Conservation (phyloP, 2,797 vertebrate genomes). For the Myiotriccus ornatus region DNA sequence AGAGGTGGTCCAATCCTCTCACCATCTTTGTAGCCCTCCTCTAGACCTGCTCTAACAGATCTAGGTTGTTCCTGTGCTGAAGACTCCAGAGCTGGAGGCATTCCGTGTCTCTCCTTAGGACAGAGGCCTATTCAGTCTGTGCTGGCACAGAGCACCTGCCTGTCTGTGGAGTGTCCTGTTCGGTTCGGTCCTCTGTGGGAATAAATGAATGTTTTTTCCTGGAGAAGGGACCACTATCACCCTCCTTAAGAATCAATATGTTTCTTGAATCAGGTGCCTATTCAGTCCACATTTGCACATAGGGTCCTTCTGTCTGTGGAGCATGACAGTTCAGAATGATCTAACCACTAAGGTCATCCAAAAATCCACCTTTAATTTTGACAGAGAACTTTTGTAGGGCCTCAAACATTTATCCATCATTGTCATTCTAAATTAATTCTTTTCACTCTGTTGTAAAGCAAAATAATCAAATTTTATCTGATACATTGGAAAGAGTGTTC, state of each 20-base stretch:
- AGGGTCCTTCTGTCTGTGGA: neutral
- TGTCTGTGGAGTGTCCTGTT: too few relatives aligned
- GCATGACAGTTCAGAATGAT: neutral
- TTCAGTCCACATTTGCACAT: neutral
- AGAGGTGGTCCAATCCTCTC: neutral
- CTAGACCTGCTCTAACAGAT: neutral
- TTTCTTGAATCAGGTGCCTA: neutral
- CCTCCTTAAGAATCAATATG: neutral
- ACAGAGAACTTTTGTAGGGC: neutral
- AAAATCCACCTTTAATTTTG: neutral
- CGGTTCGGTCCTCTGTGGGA: neutral
- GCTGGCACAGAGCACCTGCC: neutral
- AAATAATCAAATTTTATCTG: neutral
- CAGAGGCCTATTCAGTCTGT: neutral
- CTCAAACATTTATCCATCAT: neutral
- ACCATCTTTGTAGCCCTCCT: neutral
- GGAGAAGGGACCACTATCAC: rapidly evolving
- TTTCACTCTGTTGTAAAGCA: neutral
- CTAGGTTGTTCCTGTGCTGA: neutral
- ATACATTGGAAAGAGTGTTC: neutral
- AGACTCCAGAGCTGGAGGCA: neutral
- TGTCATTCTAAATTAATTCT: neutral
- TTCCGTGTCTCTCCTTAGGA: neutral
- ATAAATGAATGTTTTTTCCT: neutral
- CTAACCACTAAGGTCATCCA: neutral